Percentiles rank a stretch among this genome's conserved stretches.
These are phyloP conservation scores for Phocoena phocoena DNA, from an alignment of 2,113 vertebrate genomes.

Conservation along the genomic window DNA sequence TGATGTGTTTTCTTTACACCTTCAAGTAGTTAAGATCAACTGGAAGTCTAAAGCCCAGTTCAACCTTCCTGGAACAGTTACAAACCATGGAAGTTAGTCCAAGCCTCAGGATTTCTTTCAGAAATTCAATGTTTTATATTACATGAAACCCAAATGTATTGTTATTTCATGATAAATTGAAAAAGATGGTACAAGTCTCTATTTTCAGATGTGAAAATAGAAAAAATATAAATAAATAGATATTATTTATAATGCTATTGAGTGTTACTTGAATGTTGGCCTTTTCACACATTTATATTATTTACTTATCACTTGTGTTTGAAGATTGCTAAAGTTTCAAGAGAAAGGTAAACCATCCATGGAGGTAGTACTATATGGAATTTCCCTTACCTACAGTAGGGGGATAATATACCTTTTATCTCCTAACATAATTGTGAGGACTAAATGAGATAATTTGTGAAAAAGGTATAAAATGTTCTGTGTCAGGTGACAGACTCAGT, in stretches of 20 bases:
- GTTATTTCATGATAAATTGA: constrained; percentile 42
- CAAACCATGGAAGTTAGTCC: constrained; percentile 54
- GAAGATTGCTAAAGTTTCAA: neutral
- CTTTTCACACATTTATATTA: neutral
- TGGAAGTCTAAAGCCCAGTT: constrained; percentile 74
- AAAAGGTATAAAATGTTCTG: neutral
- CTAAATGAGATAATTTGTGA: neutral
- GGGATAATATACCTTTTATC: neutral
- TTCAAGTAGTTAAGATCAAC: constrained; percentile 80
- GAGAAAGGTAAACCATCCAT: neutral
- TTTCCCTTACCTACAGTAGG: neutral
- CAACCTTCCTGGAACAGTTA: constrained; percentile 57
- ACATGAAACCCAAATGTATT: constrained; percentile 62
- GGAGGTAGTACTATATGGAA: fast-evolving
- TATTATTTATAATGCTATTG: neutral
- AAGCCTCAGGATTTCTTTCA: neutral
- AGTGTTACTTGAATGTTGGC: neutral
- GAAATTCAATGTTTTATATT: constrained; percentile 60
- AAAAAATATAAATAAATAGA: neutral
- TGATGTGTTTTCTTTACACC: constrained; percentile 83
- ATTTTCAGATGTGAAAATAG: neutral
- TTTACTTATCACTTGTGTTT: neutral
- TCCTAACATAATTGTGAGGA: neutral
- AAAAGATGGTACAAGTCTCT: neutral
- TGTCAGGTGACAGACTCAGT: too few relatives aligned